Base-by-base conservation (phyloP, 2,113 vertebrate species). In the Phyllostomus discolor region DNA sequence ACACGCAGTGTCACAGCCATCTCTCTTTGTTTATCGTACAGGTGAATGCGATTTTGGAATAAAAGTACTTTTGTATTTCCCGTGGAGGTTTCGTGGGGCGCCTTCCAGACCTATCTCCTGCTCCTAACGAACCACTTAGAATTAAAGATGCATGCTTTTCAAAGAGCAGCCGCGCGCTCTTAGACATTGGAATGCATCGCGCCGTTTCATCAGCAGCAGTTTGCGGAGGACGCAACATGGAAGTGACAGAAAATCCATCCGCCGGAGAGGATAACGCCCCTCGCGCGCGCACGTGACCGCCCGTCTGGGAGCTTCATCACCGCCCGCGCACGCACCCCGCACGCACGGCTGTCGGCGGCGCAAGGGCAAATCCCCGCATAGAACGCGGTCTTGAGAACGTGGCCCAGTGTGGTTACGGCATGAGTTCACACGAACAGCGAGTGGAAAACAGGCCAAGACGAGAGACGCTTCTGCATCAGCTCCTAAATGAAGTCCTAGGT, bases 161-260 rank as follows among this genome's bases (percentile, higher is more conserved):
- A 91, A 96, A 70, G 80, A 72, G n/a, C 75, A 87, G 98, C 93
- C 94, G 72, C 97, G 97, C 96, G 95, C 97, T 96, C 96, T 96
- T 96, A 96, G 95, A 97, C 80, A 95, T 92, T 81, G 92, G 96
- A 96, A 97, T 97, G 88, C 93, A 92, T 97, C 97, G 95, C 76
- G 89, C 85, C 76, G 0, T 93, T 90, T 83, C 90, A 94, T 96
- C 59, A 97, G 96, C 80, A 78, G 70, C 78, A 62, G 85, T 72
- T 95, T 94, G 94, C 69, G 75, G 59, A 88, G 28, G 95, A 79
- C 83, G 95, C 59, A 92, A 88, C 95, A 57, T 46, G 94, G 24
- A 92, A 97, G 80, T 94, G 97, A 97, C 95, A 98, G 98, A 98
- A 98, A 98, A 98, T 98, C 97, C 96, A 92, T 98, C 87, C 98